Conservation (phyloP, 2,113 vertebrate species). For the Myotis brandtii region DNA sequence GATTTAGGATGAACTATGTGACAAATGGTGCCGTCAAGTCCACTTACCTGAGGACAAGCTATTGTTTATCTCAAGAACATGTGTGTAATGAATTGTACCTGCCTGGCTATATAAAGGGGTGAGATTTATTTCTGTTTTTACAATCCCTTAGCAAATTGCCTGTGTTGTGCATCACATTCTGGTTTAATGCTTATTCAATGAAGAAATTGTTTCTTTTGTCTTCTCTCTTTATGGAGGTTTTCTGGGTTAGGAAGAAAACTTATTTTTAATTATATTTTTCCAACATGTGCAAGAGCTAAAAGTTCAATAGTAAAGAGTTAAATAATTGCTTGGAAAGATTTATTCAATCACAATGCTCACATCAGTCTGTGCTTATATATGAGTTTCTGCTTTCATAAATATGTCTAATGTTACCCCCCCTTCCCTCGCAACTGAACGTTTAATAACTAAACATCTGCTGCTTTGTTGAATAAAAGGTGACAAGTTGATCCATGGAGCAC, state of each 20-base stretch:
- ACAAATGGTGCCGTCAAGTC: neutral
- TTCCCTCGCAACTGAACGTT: neutral
- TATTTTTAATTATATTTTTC: conserved; percentile 31
- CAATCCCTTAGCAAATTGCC: neutral
- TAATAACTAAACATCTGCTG: conserved; percentile 57
- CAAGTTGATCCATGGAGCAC: conserved; percentile 16
- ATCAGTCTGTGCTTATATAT: conserved; percentile 29
- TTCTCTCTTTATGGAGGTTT: neutral
- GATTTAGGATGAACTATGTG: neutral
- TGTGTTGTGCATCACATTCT: neutral
- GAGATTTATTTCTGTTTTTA: neutral
- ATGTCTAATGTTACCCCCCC: neutral
- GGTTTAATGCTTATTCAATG: neutral
- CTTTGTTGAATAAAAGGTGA: conserved; percentile 35
- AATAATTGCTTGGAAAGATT: conserved; percentile 5
- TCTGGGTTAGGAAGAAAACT: neutral
- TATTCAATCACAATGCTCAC: neutral
- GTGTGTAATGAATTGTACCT: neutral
- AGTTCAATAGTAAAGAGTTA: conserved; percentile 28
- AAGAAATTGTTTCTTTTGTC: neutral
- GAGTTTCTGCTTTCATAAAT: conserved; percentile 31
- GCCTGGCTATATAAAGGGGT: neutral
- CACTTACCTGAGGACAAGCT: neutral
- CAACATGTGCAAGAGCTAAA: neutral
- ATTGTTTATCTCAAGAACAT: conserved; percentile 36